Conservation (phyloP, 2,888 invertebrate species). For the Chymomyza caudatula region DNA sequence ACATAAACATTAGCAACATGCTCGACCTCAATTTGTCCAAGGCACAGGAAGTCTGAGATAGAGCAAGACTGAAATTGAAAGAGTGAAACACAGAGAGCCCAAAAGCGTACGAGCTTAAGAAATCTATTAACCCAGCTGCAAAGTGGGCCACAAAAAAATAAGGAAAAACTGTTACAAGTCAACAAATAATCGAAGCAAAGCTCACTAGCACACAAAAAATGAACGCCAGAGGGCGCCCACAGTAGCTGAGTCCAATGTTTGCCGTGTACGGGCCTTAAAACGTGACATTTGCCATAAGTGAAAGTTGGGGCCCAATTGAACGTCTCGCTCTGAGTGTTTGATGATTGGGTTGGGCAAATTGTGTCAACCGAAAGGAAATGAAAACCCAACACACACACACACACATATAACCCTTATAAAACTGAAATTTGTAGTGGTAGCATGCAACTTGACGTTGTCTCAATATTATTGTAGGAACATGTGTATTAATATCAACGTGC, state of each 20-base stretch:
- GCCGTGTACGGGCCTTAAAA: slow-evolving; percentile 35
- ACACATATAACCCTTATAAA: neutral
- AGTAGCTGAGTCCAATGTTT: neutral
- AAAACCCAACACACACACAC: slow-evolving; percentile 9
- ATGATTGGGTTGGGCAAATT: slow-evolving; percentile 35
- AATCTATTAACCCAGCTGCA: slow-evolving; percentile 24
- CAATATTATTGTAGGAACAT: slow-evolving; percentile 55
- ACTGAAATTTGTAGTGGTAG: neutral
- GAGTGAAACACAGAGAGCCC: neutral
- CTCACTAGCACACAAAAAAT: neutral
- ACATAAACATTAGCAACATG: slow-evolving; percentile 34
- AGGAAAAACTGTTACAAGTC: slow-evolving; percentile 19
- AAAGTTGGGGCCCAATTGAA: neutral
- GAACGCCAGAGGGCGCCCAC: neutral
- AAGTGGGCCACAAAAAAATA: neutral
- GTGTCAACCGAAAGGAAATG: slow-evolving; percentile 40
- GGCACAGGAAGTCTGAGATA: neutral
- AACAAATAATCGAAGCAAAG: slow-evolving; percentile 41
- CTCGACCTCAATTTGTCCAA: slow-evolving; percentile 40
- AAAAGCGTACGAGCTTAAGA: slow-evolving; percentile 11
- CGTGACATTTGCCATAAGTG: slow-evolving; percentile 40
- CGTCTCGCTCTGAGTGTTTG: slow-evolving; percentile 16
- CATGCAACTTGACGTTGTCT: slow-evolving; percentile 19
- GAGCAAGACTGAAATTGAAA: neutral
- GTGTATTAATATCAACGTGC: slow-evolving; percentile 58